These are phyloP conservation scores for Xiphophorus couchianus DNA, from an alignment of 2,113 vertebrate genomes.

Conservation along the genomic window DNA sequence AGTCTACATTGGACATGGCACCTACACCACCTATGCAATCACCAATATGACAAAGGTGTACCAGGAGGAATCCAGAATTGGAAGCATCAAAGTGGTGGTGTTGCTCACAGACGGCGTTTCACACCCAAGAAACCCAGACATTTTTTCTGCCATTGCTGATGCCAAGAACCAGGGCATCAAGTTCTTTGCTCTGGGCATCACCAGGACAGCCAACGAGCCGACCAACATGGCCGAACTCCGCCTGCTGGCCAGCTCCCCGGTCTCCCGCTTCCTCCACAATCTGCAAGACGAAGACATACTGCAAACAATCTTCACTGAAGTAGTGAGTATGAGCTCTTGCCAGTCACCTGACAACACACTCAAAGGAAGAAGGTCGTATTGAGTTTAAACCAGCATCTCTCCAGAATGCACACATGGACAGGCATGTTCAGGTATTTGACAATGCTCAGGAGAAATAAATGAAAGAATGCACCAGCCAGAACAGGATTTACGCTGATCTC, in stretches of 20 bases:
- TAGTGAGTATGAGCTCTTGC: constrained; percentile 81
- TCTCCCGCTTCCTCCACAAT: constrained; percentile 84
- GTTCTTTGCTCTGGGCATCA: constrained; percentile 90
- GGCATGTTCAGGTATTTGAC: constrained; percentile 48
- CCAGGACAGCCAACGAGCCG: constrained; percentile 83
- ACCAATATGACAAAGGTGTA: constrained; percentile 92
- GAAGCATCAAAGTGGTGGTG: constrained; percentile 83
- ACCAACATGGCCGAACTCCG: constrained; percentile 85
- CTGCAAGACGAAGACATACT: constrained; percentile 85
- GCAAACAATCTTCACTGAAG: constrained; percentile 83
- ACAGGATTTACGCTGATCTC: constrained; percentile 17
- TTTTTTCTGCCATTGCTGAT: constrained; percentile 88
- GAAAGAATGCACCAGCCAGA: constrained; percentile 23
- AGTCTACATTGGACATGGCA: constrained; percentile 88
- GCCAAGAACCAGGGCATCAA: constrained; percentile 90
- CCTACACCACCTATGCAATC: constrained; percentile 91
- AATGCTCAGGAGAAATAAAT: constrained; percentile 43
- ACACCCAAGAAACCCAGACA: constrained; percentile 91
- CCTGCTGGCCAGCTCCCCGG: constrained; percentile 85
- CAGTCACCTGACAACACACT: constrained; percentile 28
- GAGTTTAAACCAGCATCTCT: constrained; percentile 22
- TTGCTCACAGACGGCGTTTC: constrained; percentile 87
- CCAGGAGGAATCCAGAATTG: constrained; percentile 80
- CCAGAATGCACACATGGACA: constrained; percentile 34
- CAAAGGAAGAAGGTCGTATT: constrained; percentile 18